These are phyloP conservation scores for Gallinago nigripennis DNA, from an alignment of 2,797 vertebrate species.

Conservation along the genomic window DNA sequence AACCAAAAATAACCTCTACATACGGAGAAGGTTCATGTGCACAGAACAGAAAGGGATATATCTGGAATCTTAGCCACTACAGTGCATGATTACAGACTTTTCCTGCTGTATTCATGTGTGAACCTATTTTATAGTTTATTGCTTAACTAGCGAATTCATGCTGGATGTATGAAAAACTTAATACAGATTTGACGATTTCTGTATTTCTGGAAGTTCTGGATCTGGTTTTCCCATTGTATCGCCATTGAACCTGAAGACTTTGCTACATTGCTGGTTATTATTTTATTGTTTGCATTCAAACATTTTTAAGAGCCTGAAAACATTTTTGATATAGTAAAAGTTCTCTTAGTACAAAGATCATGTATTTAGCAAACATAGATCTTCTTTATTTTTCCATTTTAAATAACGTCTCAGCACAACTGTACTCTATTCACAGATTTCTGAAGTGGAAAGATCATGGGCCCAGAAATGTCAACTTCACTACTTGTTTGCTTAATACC, in stretches of 20 bases:
- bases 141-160: neutral
- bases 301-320: neutral
- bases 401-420: neutral
- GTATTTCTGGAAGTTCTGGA: neutral
- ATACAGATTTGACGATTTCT: neutral
- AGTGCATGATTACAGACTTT: neutral
- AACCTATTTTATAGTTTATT: neutral
- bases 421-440: neutral
- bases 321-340: neutral
- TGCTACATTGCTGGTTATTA: neutral
- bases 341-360: neutral
- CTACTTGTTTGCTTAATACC: neutral
- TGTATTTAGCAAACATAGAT: neutral
- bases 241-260: neutral
- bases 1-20: neutral
- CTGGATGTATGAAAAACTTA: neutral
- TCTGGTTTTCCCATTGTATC: neutral
- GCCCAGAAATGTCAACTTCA: neutral
- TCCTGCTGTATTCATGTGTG: neutral
- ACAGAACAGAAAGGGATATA: neutral
- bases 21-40: neutral
- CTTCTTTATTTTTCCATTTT: neutral
- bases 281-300: neutral
- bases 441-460: neutral
- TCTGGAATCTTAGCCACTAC: neutral